phyloP scores from a whole-genome alignment of 1,140 invertebrate genomes.

The Hermatobates lingyangjiaoensis region DNA sequence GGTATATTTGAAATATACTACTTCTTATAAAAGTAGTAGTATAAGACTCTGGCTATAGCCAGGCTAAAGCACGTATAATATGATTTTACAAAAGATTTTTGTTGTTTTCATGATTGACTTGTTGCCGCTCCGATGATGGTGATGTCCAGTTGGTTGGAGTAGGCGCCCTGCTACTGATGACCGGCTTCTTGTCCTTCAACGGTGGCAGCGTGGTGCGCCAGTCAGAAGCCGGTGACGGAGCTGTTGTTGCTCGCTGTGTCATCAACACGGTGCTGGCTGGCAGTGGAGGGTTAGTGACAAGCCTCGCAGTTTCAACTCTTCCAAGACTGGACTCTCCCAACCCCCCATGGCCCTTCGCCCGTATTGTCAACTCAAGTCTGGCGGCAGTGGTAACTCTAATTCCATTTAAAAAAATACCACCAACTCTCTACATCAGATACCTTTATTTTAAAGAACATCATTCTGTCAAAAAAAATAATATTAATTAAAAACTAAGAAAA shows the following conservation, averaged over 20 bases:
- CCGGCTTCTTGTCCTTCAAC: slow-evolving; percentile 40
- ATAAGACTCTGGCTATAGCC: too few species aligned
- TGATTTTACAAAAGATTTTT: too few species aligned
- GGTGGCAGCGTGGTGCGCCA: slow-evolving; percentile 31
- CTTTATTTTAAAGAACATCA: neutral
- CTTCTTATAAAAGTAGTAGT: too few species aligned
- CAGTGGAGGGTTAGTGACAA: slow-evolving; percentile 25
- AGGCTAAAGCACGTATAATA: too few species aligned
- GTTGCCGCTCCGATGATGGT: too few species aligned
- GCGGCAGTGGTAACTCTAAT: slow-evolving; percentile 31
- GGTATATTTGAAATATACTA: too few species aligned
- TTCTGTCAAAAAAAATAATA: neutral
- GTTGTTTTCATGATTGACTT: too few species aligned
- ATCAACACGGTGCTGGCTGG: slow-evolving; percentile 33
- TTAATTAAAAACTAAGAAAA: too few species aligned
- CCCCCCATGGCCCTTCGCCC: slow-evolving; percentile 29
- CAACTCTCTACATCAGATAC: neutral
- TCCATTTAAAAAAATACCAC: too few species aligned
- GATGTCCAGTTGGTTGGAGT: slow-evolving; percentile 31
- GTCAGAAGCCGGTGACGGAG: slow-evolving; percentile 25
- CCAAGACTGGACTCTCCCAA: too few species aligned
- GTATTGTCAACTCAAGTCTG: slow-evolving; percentile 32
- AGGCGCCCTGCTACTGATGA: slow-evolving; percentile 35
- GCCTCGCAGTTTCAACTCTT: slow-evolving; percentile 22
- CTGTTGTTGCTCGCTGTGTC: slow-evolving; percentile 25